A percentile compares a stretch with the other conserved stretches of the same genome.
Conservation (phyloP, 2,888 invertebrate species). For the Charanyca ferruginea region DNA sequence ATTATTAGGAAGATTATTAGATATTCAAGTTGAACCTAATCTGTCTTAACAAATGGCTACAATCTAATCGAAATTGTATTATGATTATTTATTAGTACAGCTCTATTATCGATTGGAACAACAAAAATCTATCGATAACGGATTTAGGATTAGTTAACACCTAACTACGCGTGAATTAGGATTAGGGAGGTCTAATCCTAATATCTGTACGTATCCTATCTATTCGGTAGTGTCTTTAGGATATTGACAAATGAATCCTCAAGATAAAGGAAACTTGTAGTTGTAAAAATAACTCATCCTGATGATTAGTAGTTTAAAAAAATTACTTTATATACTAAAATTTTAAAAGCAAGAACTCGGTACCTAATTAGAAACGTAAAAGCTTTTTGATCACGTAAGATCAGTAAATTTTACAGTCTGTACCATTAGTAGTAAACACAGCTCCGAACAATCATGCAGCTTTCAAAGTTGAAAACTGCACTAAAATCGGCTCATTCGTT, state of each 20-base stretch:
- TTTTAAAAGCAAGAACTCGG: no score
- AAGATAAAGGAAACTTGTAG: background rate
- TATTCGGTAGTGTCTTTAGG: background rate
- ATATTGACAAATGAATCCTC: background rate
- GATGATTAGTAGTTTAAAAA: no score
- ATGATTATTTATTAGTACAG: constrained; percentile 27
- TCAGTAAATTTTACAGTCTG: no score
- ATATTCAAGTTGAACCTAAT: constrained; percentile 16
- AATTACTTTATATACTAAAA: no score
- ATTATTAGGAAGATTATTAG: constrained; percentile 20
- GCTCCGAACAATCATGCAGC: no score
- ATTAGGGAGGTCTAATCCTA: constrained; percentile 12
- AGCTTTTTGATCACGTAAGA: no score
- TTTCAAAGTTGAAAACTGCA: no score
- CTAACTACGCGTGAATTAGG: constrained; percentile 8
- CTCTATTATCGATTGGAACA: constrained; percentile 22
- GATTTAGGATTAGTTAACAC: constrained; percentile 14
- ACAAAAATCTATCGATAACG: constrained; percentile 31
- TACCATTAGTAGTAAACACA: no score
- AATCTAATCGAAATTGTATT: constrained; percentile 34
- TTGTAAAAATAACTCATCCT: background rate
- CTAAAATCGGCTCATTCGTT: no score
- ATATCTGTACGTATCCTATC: constrained; percentile 1
- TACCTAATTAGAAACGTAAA: no score
- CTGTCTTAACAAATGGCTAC: background rate